Evolutionary conservation across 2,797 vertebrate species (phyloP).

Genomic region (Cheirogaleus major): DNA sequence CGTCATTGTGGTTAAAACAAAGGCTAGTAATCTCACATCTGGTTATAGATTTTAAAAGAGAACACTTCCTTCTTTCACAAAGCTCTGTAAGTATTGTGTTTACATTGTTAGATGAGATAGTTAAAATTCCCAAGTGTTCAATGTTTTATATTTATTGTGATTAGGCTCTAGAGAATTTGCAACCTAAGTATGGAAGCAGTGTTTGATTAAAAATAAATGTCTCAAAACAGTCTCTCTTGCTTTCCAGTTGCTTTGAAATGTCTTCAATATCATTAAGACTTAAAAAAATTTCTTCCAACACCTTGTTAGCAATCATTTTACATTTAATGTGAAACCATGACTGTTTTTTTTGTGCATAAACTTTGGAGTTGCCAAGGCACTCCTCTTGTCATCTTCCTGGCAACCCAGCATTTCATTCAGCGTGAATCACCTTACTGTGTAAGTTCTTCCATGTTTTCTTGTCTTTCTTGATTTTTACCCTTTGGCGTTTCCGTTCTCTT

Average conservation of each 20-base stretch:
- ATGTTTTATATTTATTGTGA: conserved; percentile 77
- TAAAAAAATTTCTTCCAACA: conserved; percentile 55
- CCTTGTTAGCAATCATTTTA: conserved; percentile 32
- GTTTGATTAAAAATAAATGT: conserved; percentile 77
- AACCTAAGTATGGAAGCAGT: conserved; percentile 55
- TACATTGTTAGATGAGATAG: conserved; percentile 72
- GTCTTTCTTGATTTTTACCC: not conserved
- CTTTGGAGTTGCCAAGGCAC: not conserved
- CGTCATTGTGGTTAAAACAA: conserved; percentile 62
- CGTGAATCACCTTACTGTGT: not conserved
- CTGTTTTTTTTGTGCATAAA: conserved; percentile 8
- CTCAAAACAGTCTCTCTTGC: conserved; percentile 67
- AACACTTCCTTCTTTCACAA: conserved; percentile 51
- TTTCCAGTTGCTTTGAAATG: conserved; percentile 63
- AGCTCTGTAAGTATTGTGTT: conserved; percentile 68
- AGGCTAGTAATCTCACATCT: conserved; percentile 65
- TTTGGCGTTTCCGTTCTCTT: not conserved
- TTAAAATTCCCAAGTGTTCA: conserved; percentile 74
- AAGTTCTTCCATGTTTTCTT: not conserved
- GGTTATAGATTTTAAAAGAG: conserved; percentile 61
- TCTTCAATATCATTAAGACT: conserved; percentile 51
- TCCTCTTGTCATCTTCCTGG: not conserved
- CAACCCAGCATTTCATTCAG: not conserved
- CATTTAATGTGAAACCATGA: not conserved
- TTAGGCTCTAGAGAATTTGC: conserved; percentile 73